Evolutionary conservation across 2,113 vertebrate genomes (phyloP), one percentile per base, ranked within the genome.

Genomic region (Andinoacara biseriatus): DNA sequence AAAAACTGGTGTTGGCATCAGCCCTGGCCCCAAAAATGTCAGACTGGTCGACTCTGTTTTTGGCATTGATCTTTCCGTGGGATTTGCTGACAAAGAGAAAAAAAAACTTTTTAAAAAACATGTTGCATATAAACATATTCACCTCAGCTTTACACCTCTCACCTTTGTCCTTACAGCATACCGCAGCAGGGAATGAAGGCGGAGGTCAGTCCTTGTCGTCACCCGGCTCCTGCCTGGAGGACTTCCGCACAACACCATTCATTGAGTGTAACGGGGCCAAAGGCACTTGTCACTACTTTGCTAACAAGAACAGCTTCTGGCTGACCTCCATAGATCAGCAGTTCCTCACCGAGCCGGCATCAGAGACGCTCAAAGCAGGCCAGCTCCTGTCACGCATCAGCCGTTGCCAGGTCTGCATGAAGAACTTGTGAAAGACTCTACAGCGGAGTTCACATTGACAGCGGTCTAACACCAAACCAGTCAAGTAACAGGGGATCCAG

Each of bases 361-460:
- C 96, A 5, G 97, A 99, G 89, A 99, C 98, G 0, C 96, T 99
- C 54, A 99, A 99, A 93, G 97, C 97, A 0, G 98, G 98, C 61
- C 97, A 99, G 93, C 97, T 98, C 82, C 96, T 97, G 90, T 96
- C 97, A 0, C 97, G 97, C 62, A 97, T 99, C 93, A 98, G 98
- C 95, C 97, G 98, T 84, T 99, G 98, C 91, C 98, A 99, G 94
- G 98, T 99, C 88, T 99, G 98, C 93, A 99, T 99, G 98, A 99
- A 99, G 96, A 99, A 99, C 95, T 91, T 99, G 91, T 99, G 96
- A 97, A 54, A 78, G 84, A 29, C 46, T 65, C 13, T 0, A 46
- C 78, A 26, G 20, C 20, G 5, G 74, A 49, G 17, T 72, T 52
- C 43, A 72, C 67, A 20, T 33, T 72, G 26, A 72, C 46, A 54